Percentiles rank a stretch among this genome's conserved stretches.
Conservation (phyloP, 2,888 invertebrate genomes). For the Balanococcus diminutus region DNA sequence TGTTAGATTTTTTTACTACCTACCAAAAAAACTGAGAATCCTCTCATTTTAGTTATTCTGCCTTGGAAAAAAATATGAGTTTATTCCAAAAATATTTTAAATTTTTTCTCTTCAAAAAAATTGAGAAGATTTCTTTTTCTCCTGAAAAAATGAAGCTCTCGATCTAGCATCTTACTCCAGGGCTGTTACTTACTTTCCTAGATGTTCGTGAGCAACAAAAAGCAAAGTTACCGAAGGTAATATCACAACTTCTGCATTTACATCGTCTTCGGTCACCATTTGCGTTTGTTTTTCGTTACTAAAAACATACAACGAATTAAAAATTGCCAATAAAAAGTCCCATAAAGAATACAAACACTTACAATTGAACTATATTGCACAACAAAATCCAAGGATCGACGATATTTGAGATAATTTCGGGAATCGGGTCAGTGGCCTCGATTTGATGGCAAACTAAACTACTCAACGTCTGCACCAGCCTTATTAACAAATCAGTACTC, state of each 20-base stretch:
- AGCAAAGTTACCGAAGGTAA: conserved; percentile 76
- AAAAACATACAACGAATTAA: not conserved
- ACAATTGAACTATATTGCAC: conserved; percentile 73
- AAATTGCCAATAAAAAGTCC: not conserved
- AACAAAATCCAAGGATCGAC: conserved; percentile 83
- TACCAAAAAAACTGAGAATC: too few relatives aligned
- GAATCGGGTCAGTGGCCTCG: conserved; percentile 70
- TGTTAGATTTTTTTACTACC: too few relatives aligned
- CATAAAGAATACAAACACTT: conserved; percentile 31
- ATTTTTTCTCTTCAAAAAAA: too few relatives aligned
- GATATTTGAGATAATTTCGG: conserved; percentile 72
- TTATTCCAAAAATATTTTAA: too few relatives aligned
- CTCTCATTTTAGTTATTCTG: too few relatives aligned
- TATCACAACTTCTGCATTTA: conserved; percentile 56
- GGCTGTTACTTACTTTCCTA: conserved; percentile 68
- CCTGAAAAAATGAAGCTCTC: too few relatives aligned
- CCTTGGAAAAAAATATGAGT: too few relatives aligned
- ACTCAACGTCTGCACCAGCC: conserved; percentile 76
- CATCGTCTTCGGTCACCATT: not conserved
- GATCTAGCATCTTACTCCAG: too few relatives aligned
- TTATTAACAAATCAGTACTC: conserved; percentile 60
- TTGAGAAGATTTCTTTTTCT: too few relatives aligned
- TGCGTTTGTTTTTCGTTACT: conserved; percentile 68
- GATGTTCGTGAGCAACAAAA: conserved; percentile 82
- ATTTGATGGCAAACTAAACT: conserved; percentile 79